phyloP scores from a whole-genome alignment of 2,888 invertebrate genomes.

The Rhagonycha lutea region DNA sequence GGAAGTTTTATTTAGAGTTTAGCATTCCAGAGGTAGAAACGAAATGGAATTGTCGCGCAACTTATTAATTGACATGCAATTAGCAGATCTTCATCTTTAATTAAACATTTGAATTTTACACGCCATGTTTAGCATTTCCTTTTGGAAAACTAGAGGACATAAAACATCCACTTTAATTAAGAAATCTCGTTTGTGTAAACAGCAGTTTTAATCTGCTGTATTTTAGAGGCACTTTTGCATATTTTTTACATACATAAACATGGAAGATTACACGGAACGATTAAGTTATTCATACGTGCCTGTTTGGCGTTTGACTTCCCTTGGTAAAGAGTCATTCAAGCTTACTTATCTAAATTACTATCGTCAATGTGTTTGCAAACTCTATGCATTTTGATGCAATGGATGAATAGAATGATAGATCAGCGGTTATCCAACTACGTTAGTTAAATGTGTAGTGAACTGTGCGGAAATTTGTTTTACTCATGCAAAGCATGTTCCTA shows the following conservation, averaged over 20 bases:
- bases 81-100: neutral
- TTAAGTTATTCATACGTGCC: conserved; percentile 24
- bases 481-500: neutral
- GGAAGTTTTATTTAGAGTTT: neutral
- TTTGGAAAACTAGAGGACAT: neutral
- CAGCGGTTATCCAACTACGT: conserved; percentile 22
- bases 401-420: conserved; percentile 28
- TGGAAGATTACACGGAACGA: conserved; percentile 14
- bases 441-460: conserved; percentile 9
- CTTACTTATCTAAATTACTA: conserved; percentile 29
- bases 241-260: conserved; percentile 7
- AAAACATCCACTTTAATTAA: neutral
- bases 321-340: conserved; percentile 11
- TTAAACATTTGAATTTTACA: neutral
- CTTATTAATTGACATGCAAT: neutral
- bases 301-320: conserved; percentile 8
- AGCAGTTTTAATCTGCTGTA: neutral
- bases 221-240: neutral
- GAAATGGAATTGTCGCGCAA: neutral
- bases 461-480: neutral
- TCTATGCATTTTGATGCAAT: conserved; percentile 31
- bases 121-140: neutral
- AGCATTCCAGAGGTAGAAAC: neutral
- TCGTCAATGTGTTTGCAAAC: conserved; percentile 27
- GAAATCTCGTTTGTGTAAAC: neutral